Evolutionary conservation across 2,113 vertebrate genomes (phyloP), one percentile per base, ranked within the genome.

Genomic region (Panthera uncia): DNA sequence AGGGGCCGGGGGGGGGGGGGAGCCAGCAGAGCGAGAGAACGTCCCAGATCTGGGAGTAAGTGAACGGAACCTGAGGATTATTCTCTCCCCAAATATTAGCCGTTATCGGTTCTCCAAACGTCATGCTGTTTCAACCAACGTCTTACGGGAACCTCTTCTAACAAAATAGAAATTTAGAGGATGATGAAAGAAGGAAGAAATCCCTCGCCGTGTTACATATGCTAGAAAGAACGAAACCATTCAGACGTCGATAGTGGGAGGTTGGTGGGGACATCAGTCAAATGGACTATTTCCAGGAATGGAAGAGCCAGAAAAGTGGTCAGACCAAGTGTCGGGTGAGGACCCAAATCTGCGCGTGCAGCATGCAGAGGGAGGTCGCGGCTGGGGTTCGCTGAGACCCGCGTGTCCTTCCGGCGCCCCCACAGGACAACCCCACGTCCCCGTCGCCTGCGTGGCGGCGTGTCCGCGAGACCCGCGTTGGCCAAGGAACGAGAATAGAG

Each of bases 341-440:
- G 57, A 86, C 50, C 4, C 14, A 5, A 36, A 36, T 73, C 27
- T 45, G 48, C 1, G 1, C 11, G 73, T 5, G 29, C 31, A 9
- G 6, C 27, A 0, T 13, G 27, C 0, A 1, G n/a, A 57, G 82
- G 36, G 31, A 57, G 82, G 36, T n/a, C 52, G 10, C 11, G n/a
- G 13, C 50, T 27, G 38, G 55, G 52, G 18, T 13, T 41, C 4
- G 1, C 45, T 23, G 29, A 31, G 2, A 23, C 36, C 29, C 57
- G 15, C 38, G 31, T 25, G 27, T 66, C 23, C 7, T 41, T 41
- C 50, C 4, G 3, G 31, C 3, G 0, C 16, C 19, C 7, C 21
- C 23, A 3, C 9, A 3, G 21, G 21, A 57, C 11, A 50, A 36
- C 2, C 1, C 5, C 7, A 15, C 1, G 7, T 41, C 2, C 6